Percentiles rank a stretch among this genome's conserved stretches.
Conservation (phyloP, 2,113 vertebrate species). For the Salvelinus alpinus region DNA sequence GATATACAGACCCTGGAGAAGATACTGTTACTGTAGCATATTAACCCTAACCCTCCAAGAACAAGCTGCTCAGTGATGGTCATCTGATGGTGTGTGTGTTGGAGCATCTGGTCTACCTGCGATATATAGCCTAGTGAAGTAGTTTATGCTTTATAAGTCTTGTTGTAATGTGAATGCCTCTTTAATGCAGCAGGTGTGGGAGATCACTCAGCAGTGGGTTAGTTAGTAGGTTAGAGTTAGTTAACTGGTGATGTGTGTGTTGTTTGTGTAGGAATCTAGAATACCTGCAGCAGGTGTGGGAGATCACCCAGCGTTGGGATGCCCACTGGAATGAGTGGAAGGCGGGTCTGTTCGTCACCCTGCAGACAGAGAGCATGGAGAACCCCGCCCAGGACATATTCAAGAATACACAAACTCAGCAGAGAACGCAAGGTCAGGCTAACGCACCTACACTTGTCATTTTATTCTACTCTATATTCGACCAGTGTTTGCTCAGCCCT, state of each 20-base stretch:
- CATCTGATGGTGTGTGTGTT: slow-evolving; percentile 14
- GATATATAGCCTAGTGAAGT: too few relatives aligned
- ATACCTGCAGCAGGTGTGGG: slow-evolving; percentile 82
- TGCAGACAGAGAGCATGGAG: slow-evolving; percentile 81
- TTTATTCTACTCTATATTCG: too few relatives aligned
- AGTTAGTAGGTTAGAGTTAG: not conserved
- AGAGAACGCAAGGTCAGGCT: slow-evolving; percentile 80
- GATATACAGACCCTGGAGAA: slow-evolving; percentile 78
- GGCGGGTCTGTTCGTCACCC: slow-evolving; percentile 65
- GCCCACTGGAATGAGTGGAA: slow-evolving; percentile 82
- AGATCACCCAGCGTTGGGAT: slow-evolving; percentile 81
- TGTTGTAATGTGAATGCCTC: too few relatives aligned
- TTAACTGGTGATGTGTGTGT: slow-evolving; percentile 11
- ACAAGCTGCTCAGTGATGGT: too few relatives aligned
- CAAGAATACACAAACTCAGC: slow-evolving; percentile 77
- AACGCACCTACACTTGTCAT: not conserved
- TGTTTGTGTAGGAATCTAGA: slow-evolving; percentile 75
- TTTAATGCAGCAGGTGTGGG: slow-evolving; percentile 81
- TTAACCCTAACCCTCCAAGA: too few relatives aligned
- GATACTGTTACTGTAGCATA: slow-evolving; percentile 44
- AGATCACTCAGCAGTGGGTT: slow-evolving; percentile 82
- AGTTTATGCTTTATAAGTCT: too few relatives aligned
- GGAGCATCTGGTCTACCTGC: slow-evolving; percentile 63
- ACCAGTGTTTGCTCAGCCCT: too few relatives aligned
- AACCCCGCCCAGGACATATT: slow-evolving; percentile 69